A percentile compares a stretch with the other conserved stretches of the same genome.
Conservation (phyloP, 2,113 vertebrate species). For the Pterocles burchelli region DNA sequence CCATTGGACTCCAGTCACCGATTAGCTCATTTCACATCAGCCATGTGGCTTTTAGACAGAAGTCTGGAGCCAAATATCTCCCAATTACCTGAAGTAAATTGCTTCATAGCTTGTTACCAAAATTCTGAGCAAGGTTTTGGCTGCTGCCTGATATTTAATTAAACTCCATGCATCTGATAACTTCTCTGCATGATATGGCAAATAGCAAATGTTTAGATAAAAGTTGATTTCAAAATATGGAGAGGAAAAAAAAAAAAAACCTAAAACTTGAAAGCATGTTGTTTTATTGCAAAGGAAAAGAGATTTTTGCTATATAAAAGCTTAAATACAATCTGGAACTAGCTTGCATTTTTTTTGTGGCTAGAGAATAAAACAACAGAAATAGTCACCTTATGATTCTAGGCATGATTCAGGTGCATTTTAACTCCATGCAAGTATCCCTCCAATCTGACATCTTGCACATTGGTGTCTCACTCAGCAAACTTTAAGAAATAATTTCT, state of each 20-base stretch:
- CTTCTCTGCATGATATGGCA: not conserved
- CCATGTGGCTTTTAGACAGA: constrained; percentile 27
- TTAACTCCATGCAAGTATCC: not conserved
- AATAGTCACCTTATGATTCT: not conserved
- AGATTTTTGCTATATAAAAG: not conserved
- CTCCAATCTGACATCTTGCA: not conserved
- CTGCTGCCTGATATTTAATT: constrained; percentile 42
- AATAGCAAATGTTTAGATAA: not conserved
- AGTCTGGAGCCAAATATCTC: constrained; percentile 36
- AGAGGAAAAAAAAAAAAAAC: not conserved
- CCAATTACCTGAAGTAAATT: constrained; percentile 56
- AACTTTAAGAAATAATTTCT: not conserved
- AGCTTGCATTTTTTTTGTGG: not conserved
- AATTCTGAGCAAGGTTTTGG: constrained; percentile 41
- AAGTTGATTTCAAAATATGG: not conserved
- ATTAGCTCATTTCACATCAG: constrained; percentile 31
- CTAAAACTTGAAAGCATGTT: not conserved
- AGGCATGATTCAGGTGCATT: not conserved
- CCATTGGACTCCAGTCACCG: not conserved
- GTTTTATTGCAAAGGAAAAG: not conserved
- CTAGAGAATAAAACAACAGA: not conserved
- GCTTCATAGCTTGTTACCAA: constrained; percentile 39
- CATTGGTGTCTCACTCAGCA: not conserved
- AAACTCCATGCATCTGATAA: constrained; percentile 21
- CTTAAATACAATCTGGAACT: not conserved